Evolutionary conservation across 2,113 vertebrate species (phyloP).

Genomic region (Ellobius talpinus): DNA sequence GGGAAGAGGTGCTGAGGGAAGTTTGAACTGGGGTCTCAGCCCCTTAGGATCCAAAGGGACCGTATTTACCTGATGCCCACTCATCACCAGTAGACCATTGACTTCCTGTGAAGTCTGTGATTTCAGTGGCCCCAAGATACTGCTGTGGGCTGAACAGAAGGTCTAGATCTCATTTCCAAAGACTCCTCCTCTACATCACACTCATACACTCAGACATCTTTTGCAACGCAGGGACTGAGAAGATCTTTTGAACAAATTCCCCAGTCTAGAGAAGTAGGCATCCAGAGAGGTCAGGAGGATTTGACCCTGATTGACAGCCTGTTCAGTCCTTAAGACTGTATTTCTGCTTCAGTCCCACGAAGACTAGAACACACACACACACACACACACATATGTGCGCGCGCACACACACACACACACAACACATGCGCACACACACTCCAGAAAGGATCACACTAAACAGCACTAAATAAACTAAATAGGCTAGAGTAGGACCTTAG

Average conservation of each 20-base stretch:
- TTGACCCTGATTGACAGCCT: not conserved
- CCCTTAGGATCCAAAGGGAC: not conserved
- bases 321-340: not conserved
- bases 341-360: not conserved
- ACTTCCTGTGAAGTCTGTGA: not conserved
- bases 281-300: not conserved
- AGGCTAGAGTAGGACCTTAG: not conserved
- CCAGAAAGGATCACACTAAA: not conserved
- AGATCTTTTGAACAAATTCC: not conserved
- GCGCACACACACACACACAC: not conserved
- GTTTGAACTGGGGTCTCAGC: not conserved
- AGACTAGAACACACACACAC: not conserved
- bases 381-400: not conserved
- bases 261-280: not conserved
- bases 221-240: not conserved
- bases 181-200: not conserved
- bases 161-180: not conserved
- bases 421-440: not conserved
- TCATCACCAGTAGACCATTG: not conserved
- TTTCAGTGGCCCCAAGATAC: not conserved
- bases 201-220: not conserved
- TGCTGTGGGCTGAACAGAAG: not conserved
- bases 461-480: not conserved
- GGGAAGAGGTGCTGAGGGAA: not conserved
- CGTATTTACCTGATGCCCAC: not conserved